Evolutionary conservation across 2,113 vertebrate species (phyloP).

Genomic region (Lophius piscatorius): DNA sequence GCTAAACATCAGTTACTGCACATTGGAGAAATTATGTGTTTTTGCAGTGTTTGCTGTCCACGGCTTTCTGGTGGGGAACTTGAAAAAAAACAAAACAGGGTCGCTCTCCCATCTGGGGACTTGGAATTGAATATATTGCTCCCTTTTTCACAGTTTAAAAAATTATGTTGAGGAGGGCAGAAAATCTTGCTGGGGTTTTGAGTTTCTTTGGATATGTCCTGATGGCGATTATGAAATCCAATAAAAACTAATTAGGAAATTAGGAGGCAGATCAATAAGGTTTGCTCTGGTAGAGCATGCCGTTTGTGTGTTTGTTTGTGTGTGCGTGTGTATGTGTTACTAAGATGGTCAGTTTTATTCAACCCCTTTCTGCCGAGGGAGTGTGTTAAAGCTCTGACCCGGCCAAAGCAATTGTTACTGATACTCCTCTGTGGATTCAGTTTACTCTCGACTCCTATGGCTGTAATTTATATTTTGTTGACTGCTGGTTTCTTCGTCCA

Average conservation of each 20-base stretch:
- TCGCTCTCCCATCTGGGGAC: slow-evolving; percentile 75
- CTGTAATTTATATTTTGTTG: slow-evolving; percentile 82
- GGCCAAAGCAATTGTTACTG: slow-evolving; percentile 81
- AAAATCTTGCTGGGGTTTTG: slow-evolving; percentile 83
- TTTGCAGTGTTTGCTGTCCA: slow-evolving; percentile 79
- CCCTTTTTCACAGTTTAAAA: slow-evolving; percentile 77
- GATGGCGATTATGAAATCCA: slow-evolving; percentile 85
- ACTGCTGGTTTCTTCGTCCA: slow-evolving; percentile 62
- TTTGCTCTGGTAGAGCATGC: slow-evolving; percentile 75
- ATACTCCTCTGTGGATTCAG: slow-evolving; percentile 76
- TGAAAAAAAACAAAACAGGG: slow-evolving; percentile 30
- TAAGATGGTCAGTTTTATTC: slow-evolving; percentile 53
- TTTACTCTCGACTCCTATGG: slow-evolving; percentile 60
- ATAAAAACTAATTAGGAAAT: slow-evolving; percentile 87
- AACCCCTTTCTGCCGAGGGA: slow-evolving; percentile 60
- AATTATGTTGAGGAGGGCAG: slow-evolving; percentile 79
- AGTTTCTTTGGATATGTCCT: slow-evolving; percentile 81
- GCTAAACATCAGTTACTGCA: slow-evolving; percentile 81
- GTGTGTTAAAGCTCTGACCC: slow-evolving; percentile 69
- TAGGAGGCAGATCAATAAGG: slow-evolving; percentile 80
- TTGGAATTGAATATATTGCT: slow-evolving; percentile 77
- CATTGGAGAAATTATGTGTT: slow-evolving; percentile 72
- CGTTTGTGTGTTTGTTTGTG: slow-evolving; percentile 40
- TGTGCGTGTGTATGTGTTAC: slow-evolving; percentile 17
- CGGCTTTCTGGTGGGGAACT: slow-evolving; percentile 71